Evolutionary conservation across 2,797 vertebrate genomes (phyloP).

Genomic region (Aselliscus stoliczkanus): DNA sequence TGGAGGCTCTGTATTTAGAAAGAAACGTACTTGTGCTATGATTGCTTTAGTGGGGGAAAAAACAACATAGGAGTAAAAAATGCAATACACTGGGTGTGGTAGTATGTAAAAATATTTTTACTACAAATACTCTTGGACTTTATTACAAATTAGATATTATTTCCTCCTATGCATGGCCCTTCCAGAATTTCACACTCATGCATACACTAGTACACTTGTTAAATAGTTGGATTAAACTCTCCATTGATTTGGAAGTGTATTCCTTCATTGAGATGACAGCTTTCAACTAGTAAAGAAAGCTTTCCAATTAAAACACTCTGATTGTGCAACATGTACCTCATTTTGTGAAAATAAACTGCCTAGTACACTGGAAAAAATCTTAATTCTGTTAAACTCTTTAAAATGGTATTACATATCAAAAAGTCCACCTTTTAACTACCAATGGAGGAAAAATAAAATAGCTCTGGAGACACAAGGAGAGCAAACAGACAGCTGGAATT

Average conservation of each 20-base stretch:
- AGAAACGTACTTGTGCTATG: conserved; percentile 28
- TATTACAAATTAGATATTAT: conserved; percentile 61
- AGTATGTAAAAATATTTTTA: conserved; percentile 70
- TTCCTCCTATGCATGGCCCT: conserved; percentile 23
- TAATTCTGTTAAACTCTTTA: conserved; percentile 45
- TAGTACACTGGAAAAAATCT: neutral
- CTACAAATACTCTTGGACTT: conserved; percentile 59
- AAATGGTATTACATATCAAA: conserved; percentile 38
- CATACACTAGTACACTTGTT: conserved; percentile 20
- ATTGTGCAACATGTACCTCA: conserved; percentile 35
- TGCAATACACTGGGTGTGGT: conserved; percentile 41
- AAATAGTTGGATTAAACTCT: conserved; percentile 1
- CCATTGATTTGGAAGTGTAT: conserved; percentile 33
- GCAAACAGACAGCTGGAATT: conserved; percentile 69
- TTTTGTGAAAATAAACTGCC: conserved; percentile 52
- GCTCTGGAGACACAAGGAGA: neutral
- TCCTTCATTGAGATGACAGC: conserved; percentile 12
- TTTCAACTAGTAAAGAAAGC: conserved; percentile 40
- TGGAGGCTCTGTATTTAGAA: conserved; percentile 37
- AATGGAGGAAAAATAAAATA: conserved; percentile 57
- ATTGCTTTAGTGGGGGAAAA: conserved; percentile 44
- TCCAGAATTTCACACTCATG: conserved; percentile 31
- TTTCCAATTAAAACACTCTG: conserved; percentile 38
- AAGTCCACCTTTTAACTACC: conserved; percentile 57
- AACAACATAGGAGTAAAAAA: conserved; percentile 41